A percentile compares a stretch with the other conserved stretches of the same genome.
Evolutionary conservation across 2,888 invertebrate genomes (phyloP).

Genomic region (Argynnis bischoffii): DNA sequence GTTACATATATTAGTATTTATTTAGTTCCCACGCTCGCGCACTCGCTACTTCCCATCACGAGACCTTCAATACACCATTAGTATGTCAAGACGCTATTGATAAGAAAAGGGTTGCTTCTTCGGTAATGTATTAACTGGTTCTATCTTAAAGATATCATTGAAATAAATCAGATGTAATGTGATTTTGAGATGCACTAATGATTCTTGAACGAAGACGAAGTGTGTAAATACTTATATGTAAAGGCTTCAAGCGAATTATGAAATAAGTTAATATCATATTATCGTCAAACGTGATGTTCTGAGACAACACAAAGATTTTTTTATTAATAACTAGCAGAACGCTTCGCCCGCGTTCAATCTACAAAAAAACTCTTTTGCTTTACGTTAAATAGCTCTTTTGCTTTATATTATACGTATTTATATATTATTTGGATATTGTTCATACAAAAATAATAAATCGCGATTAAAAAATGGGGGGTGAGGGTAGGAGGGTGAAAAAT

Average conservation of each 20-base stretch:
- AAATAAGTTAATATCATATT: neutral
- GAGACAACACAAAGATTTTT: neutral
- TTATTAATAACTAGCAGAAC: neutral
- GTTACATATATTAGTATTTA: slow-evolving; percentile 23
- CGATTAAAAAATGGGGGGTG: too few species aligned
- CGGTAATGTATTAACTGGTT: slow-evolving; percentile 22
- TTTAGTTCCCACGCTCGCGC: slow-evolving; percentile 26
- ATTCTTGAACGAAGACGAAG: neutral
- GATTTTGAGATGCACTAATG: slow-evolving; percentile 19
- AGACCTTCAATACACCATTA: slow-evolving; percentile 33
- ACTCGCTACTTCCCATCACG: slow-evolving; percentile 24
- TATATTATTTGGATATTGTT: too few species aligned
- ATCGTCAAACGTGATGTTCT: neutral
- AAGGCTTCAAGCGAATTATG: slow-evolving; percentile 6
- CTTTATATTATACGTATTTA: too few species aligned
- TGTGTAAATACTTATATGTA: neutral
- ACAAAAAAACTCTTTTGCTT: too few species aligned
- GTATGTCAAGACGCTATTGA: slow-evolving; percentile 26
- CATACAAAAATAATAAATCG: too few species aligned
- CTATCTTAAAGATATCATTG: slow-evolving; percentile 13
- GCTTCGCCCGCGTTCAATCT: too few species aligned
- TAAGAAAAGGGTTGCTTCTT: slow-evolving; percentile 29
- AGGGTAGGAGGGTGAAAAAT: too few species aligned
- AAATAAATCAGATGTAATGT: slow-evolving; percentile 19
- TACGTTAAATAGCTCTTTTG: too few species aligned